Conservation (phyloP, 1,140 invertebrate species). For the Lepidurus arcticus region DNA sequence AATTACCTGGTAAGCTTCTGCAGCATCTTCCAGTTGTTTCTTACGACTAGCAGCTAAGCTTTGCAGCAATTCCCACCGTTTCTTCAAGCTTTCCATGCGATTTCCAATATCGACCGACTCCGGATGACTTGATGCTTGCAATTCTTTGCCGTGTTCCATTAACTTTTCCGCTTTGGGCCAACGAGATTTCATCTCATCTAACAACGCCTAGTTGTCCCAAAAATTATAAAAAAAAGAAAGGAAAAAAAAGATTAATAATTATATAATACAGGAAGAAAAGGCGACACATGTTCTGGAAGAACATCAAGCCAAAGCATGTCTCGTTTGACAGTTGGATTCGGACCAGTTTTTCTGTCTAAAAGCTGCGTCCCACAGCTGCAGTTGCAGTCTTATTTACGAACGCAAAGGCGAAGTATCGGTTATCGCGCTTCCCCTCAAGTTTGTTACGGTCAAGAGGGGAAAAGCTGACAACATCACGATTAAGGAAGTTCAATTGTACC, state of each 20-base stretch:
- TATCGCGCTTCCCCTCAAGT: neutral
- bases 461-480: neutral
- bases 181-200: constrained; percentile 85
- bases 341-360: neutral
- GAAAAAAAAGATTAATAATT: too few relatives aligned
- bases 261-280: too few relatives aligned
- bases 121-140: constrained; percentile 71
- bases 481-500: neutral
- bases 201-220: constrained; percentile 51
- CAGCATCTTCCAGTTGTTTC: constrained; percentile 85
- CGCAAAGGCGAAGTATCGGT: neutral
- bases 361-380: neutral
- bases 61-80: constrained; percentile 78
- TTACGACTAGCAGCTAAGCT: constrained; percentile 74
- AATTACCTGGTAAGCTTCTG: constrained; percentile 77
- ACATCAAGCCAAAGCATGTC: too few relatives aligned
- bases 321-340: too few relatives aligned
- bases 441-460: neutral
- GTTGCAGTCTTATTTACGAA: neutral
- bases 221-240: constrained; percentile 25
- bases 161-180: constrained; percentile 72
- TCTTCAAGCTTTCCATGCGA: constrained; percentile 70
- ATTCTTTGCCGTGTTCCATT: constrained; percentile 60
- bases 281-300: too few relatives aligned
- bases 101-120: constrained; percentile 68